Base-by-base conservation (phyloP, 2,113 vertebrate species). In the Ramphastos sulfuratus region DNA sequence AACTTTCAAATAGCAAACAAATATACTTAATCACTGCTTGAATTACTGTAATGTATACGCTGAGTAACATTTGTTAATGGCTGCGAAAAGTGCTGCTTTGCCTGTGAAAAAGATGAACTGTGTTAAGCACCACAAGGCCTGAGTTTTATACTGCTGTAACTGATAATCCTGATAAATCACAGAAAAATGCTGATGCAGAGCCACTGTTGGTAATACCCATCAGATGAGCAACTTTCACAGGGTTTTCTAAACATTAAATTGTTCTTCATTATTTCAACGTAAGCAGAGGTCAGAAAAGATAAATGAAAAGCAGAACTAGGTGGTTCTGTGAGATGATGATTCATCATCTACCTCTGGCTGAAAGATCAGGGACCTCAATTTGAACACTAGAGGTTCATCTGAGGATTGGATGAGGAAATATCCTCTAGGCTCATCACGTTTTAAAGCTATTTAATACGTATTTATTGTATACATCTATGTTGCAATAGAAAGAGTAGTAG, bases 381-480 rank as follows among this genome's bases (percentile, higher is more conserved):
- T 85, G 48, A 54, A 33, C 15, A 17, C 18, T 33, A 46, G n/a
- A 61, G 12, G 54, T 78, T 77, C 48, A 27, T 50, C 18, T n/a
- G 33, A 60, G 18, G 46, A 74, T 78, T 59, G 15, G 31, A 44
- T 52, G 33, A 75, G 28, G 13, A 82, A 61, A 39, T 35, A 46
- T 17, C 4, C 28, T 63, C n/a, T 31, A n/a, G 0, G 0, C 8
- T 75, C 67, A 59, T 2, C 9, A 13, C 4, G n/a, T 82, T 82
- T 90, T 46, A 65, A 64, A 86, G 63, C 8, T 63, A 59, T 37
- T 52, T 52, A 24, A 25, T 25, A 13, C 23, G 13, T 24, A 52
- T 25, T 25, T 39, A 54, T 30, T 80, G 17, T 33, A 61, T 20
- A 71, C 1, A 2, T 25, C 3, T 11, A 54, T 5, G 5, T 35